These are phyloP conservation scores for Blastobasis lacticolella DNA, from an alignment of 2,888 invertebrate genomes.

Conservation along the genomic window DNA sequence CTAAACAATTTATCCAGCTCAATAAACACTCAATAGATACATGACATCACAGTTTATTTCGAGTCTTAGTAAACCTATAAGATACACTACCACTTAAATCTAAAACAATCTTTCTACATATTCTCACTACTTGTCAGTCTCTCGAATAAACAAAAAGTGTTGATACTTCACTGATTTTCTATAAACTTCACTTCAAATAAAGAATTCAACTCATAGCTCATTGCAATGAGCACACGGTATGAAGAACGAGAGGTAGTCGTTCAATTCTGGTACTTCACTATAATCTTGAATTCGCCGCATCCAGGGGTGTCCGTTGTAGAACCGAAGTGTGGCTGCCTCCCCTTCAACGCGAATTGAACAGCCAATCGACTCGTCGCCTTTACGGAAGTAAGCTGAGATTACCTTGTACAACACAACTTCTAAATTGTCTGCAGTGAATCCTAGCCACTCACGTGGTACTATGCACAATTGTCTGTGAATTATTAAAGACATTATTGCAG, in stretches of 20 bases:
- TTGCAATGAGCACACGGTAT: not conserved
- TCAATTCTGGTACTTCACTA: not conserved
- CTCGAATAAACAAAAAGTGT: not conserved
- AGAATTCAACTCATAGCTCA: not conserved
- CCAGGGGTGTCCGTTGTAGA: not conserved
- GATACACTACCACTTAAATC: too few relatives aligned
- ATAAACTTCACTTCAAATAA: not conserved
- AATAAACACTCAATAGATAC: too few relatives aligned
- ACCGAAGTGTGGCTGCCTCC: not conserved
- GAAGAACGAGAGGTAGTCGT: not conserved
- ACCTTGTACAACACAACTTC: not conserved
- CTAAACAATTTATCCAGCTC: too few relatives aligned
- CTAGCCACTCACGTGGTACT: not conserved
- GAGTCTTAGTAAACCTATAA: too few relatives aligned
- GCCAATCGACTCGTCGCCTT: not conserved
- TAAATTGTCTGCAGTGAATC: not conserved
- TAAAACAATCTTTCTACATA: too few relatives aligned
- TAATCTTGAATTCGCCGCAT: not conserved
- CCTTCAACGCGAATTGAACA: conserved; percentile 1
- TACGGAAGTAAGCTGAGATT: not conserved
- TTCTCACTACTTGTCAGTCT: too few relatives aligned
- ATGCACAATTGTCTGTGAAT: not conserved
- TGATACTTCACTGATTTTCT: not conserved
- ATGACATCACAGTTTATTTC: too few relatives aligned
- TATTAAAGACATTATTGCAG: not conserved